Base-by-base conservation (phyloP, 2,797 vertebrate genomes). In the Liasis olivaceus region DNA sequence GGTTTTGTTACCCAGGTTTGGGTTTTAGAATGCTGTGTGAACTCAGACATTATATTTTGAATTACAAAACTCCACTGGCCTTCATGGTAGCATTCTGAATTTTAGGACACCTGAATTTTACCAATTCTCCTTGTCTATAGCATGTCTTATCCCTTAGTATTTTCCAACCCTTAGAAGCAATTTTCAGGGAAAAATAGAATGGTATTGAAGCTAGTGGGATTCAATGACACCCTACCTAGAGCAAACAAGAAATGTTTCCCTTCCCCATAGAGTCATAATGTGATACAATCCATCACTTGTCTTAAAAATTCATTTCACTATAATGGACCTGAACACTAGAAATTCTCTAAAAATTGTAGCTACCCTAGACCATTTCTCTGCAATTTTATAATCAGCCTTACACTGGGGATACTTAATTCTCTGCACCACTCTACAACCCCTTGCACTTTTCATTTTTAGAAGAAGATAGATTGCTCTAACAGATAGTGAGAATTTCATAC, bases 401-500 rank as follows among this genome's bases (percentile, higher is more conserved):
- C 36, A 47, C 22, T 47, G 42, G 77, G 17, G 9, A 81, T 47
- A 20, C 20, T 81, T 24, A 8, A 24, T 81, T 81, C 22, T 24
- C 77, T 47, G 22, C 9, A 47, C 72, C 20, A 81, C 9, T 47
- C 72, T 81, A 81, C 20, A 11, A 47, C n/a, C 3, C 72, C 0
- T 17, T 89, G 58, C 51, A 64, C 12, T 85, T 42, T 47, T 56
- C 51, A 89, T 59, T 26, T 58, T 91, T 72, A 31, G 36, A 56
- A 90, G 77, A 93, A 17, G 15, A 90, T 20, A 0, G 51, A 87
- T 90, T 88, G 88, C 1, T 47, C 2, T 51, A 54, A 26, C 88
- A 95, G 90, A 94, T 85, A 17, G 56, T 90, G 90, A 87, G n/a
- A 91, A 59, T 62, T 94, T 95, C 92, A 88, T 89, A 85, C 3